phyloP scores from a whole-genome alignment of 92 coral and sea anemone genomes.

The Palythoa heliodiscus region DNA sequence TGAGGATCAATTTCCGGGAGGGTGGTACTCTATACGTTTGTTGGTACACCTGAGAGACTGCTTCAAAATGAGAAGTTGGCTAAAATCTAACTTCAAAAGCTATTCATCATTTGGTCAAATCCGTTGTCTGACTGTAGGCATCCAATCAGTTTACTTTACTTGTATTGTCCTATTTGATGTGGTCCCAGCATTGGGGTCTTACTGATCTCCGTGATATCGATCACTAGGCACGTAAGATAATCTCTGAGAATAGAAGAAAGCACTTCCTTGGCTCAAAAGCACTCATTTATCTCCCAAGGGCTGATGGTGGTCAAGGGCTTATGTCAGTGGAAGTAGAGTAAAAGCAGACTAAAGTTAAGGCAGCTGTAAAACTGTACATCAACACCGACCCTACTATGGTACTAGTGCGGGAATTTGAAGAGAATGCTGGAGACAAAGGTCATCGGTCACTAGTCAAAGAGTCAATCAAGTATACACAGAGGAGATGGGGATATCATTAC shows the following conservation, averaged over 20 bases:
- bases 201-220: background rate
- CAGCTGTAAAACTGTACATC: too few species aligned
- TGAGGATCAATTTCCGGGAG: background rate
- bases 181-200: background rate
- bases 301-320: too few species aligned
- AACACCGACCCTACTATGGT: too few species aligned
- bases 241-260: background rate
- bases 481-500: slow-evolving; percentile 1
- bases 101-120: background rate
- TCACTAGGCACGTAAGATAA: background rate
- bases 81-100: background rate
- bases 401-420: too few species aligned
- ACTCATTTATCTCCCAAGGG: too few species aligned
- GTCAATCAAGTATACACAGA: background rate
- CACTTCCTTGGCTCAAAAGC: background rate
- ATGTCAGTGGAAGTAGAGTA: background rate
- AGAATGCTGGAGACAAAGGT: too few species aligned
- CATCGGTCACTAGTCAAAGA: too few species aligned
- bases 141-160: too few species aligned
- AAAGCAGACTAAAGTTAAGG: background rate
- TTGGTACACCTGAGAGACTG: background rate
- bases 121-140: background rate
- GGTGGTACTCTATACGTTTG: background rate
- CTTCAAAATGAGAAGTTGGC: background rate
- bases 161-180: too few species aligned